Evolutionary conservation across 2,113 vertebrate genomes (phyloP), one percentile per base, ranked within the genome.

Genomic region (Channa argus): DNA sequence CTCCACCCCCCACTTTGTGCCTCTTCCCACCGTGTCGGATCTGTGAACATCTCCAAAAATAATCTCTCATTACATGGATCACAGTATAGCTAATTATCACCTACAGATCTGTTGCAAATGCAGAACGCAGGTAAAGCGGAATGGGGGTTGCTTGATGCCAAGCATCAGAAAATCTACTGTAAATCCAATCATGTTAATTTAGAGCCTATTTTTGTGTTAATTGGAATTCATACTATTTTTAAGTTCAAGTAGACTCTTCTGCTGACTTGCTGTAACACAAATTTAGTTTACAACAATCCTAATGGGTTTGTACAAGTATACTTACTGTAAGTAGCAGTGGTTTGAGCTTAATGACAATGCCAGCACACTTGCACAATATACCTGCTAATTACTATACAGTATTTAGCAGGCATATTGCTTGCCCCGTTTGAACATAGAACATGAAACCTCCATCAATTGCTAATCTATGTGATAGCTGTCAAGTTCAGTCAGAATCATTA

Each of bases 61-160:
- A 88, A 78, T 63, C 69, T 62, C 61, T 79, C 55, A 82, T 72
- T 82, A 68, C 60, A 56, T 55, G 53, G 71, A 74, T 83, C 39
- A 37, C 10, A n/a, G 52, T 66, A 37, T 24, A 14, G 61, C 74
- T 80, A 83, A 87, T 88, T 88, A 87, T 82, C 76, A 86, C 68
- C 64, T 71, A 50, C 56, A 69, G 51, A 76, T 76, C 64, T 61
- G 56, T 63, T 47, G 52, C 67, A 68, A 80, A 75, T 45, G 11
- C 43, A 7, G 56, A 64, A 47, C 14, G 54, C 74, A 85, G 68
- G 71, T 79, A 61, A 64, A 8, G 49, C 11, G 2, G 9, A 71
- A 47, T 53, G 41, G 34, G 1, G 63, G 39, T 52, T 13, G 8
- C 37, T 14, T 58, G 58, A 55, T 47, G 34, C 50, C 8, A 14